Percentiles rank a stretch among this genome's conserved stretches.
Evolutionary conservation across 2,797 vertebrate genomes (phyloP).

Genomic region (Tokudaia muenninki): DNA sequence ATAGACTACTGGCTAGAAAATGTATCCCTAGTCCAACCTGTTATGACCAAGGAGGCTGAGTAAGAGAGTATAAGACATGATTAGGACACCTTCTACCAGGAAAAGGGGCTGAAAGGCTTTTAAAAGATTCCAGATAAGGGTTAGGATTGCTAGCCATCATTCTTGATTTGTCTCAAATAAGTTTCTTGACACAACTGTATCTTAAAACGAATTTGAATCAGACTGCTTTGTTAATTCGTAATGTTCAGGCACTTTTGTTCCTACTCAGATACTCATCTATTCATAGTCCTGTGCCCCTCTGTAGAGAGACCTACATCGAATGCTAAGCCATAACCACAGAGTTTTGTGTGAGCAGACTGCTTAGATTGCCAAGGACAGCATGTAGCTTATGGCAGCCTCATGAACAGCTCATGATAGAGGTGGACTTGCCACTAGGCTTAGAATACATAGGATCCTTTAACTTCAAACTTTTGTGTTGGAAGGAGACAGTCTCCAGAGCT

Average conservation of each 20-base stretch:
- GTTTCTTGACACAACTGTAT: neutral
- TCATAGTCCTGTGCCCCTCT: neutral
- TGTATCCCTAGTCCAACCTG: neutral
- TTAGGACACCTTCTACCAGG: neutral
- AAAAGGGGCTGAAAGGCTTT: neutral
- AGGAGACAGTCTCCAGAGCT: neutral
- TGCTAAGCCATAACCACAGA: neutral
- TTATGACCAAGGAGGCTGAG: neutral
- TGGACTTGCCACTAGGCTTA: neutral
- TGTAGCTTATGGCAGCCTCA: neutral
- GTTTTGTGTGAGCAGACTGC: neutral
- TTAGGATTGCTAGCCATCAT: neutral
- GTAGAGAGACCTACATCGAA: constrained; percentile 10
- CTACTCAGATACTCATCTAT: neutral
- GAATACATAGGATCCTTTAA: neutral
- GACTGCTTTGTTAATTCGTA: constrained; percentile 20
- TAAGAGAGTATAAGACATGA: neutral
- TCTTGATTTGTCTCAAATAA: neutral
- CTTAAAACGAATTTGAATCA: constrained; percentile 14
- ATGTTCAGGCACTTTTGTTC: neutral
- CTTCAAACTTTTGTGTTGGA: neutral
- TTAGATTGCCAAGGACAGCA: neutral
- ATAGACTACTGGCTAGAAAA: neutral
- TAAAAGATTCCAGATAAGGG: neutral
- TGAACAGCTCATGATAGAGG: neutral